Evolutionary conservation across 2,797 vertebrate species (phyloP).

Genomic region (Xiphophorus birchmanni): DNA sequence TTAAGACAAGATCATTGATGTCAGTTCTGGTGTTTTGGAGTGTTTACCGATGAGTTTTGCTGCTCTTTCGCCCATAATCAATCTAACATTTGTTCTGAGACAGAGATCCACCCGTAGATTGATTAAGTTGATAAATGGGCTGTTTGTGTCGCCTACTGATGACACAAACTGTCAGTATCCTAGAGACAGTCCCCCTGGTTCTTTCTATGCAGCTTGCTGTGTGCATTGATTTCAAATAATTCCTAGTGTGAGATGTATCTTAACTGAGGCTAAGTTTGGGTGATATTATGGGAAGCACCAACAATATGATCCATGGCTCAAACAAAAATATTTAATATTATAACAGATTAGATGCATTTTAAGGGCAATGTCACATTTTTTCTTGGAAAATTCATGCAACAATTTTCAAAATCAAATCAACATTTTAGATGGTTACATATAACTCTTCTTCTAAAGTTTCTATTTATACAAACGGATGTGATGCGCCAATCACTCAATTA

Average conservation of each 20-base stretch:
- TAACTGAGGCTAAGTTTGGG: neutral
- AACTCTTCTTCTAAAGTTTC: neutral
- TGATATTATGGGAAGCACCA: neutral
- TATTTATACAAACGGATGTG: neutral
- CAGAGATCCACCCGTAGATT: conserved; percentile 45
- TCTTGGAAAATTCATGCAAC: neutral
- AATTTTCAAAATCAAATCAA: neutral
- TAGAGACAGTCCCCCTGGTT: neutral
- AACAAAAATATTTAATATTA: neutral
- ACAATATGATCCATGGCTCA: neutral
- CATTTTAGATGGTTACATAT: neutral
- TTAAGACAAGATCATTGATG: neutral
- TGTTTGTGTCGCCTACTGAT: conserved; percentile 40
- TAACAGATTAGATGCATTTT: neutral
- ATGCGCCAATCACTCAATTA: neutral
- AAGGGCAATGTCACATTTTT: too few relatives aligned
- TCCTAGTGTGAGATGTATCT: neutral
- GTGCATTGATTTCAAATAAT: neutral
- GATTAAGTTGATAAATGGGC: conserved; percentile 54
- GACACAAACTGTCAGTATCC: conserved; percentile 17
- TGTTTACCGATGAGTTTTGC: neutral
- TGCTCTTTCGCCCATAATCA: conserved; percentile 37
- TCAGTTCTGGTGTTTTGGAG: neutral
- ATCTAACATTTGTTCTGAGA: conserved; percentile 29
- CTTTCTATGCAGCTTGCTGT: neutral